Conservation (phyloP, 2,888 invertebrate species). For the Clistopyga incitator region DNA sequence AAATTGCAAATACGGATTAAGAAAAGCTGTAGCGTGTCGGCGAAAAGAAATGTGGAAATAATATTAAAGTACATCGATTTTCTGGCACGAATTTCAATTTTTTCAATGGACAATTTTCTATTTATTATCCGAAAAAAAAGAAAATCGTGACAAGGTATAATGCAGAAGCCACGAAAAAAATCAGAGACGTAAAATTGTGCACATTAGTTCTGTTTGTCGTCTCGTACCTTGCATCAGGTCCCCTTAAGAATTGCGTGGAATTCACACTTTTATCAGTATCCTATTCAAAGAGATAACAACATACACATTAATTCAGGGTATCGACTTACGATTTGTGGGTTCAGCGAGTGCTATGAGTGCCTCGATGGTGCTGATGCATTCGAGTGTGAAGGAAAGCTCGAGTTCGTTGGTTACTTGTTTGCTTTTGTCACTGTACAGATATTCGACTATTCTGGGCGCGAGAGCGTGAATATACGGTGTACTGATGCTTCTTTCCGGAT, state of each 20-base stretch:
- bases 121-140: no score
- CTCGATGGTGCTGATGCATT: constrained; percentile 91
- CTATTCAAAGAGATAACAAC: constrained; percentile 58
- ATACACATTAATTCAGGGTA: constrained; percentile 16
- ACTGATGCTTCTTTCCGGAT: constrained; percentile 89
- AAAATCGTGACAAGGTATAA: constrained; percentile 1
- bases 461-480: constrained; percentile 93
- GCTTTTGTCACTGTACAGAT: constrained; percentile 88
- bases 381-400: constrained; percentile 90
- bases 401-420: constrained; percentile 87
- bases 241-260: constrained; percentile 84
- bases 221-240: constrained; percentile 86
- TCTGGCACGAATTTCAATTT: no score
- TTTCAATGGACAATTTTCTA: no score
- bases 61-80: no score
- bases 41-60: no score
- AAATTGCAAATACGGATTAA: neutral
- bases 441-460: constrained; percentile 92
- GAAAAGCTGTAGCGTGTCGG: no score
- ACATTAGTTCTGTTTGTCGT: constrained; percentile 22
- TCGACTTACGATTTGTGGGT: constrained; percentile 91
- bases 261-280: constrained; percentile 66
- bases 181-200: constrained; percentile 15
- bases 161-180: constrained; percentile 36
- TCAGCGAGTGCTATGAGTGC: constrained; percentile 90